phyloP scores from a whole-genome alignment of 2,888 invertebrate species.

The Rhyacophila evoluta region DNA sequence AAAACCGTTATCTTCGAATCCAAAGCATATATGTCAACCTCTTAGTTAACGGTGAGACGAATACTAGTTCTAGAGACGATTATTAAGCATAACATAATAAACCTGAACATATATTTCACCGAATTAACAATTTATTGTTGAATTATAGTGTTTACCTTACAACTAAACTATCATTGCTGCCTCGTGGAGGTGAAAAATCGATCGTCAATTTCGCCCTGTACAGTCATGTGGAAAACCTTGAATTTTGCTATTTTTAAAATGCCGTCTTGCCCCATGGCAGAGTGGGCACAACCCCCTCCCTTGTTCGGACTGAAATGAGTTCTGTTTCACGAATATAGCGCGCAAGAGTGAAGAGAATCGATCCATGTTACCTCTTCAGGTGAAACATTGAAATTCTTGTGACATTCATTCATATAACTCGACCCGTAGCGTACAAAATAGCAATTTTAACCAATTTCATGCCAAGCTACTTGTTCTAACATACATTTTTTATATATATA shows the following conservation, averaged over 20 bases:
- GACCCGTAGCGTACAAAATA: background rate
- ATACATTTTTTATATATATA: too few species aligned
- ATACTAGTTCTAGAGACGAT: too few species aligned
- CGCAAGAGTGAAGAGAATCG: slow-evolving; percentile 10
- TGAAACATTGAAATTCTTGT: background rate
- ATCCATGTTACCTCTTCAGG: slow-evolving; percentile 2
- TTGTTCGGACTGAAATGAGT: background rate
- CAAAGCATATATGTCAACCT: too few species aligned
- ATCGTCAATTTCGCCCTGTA: background rate
- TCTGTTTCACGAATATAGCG: slow-evolving; percentile 9
- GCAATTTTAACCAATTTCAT: background rate
- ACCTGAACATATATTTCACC: too few species aligned
- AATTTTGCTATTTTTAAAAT: slow-evolving; percentile 16
- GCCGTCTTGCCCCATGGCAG: background rate
- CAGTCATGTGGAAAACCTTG: background rate
- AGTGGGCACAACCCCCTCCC: slow-evolving; percentile 4
- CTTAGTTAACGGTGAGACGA: too few species aligned
- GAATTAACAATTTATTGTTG: background rate
- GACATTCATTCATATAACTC: slow-evolving; percentile 15
- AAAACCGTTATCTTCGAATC: too few species aligned
- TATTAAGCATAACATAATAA: too few species aligned
- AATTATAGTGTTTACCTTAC: background rate
- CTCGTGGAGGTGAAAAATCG: background rate
- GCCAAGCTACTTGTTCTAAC: background rate
- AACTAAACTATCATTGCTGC: background rate